A percentile compares a stretch with the other conserved stretches of the same genome.
Conservation (phyloP, 2,888 invertebrate genomes). For the Caenorhabditis becei region DNA sequence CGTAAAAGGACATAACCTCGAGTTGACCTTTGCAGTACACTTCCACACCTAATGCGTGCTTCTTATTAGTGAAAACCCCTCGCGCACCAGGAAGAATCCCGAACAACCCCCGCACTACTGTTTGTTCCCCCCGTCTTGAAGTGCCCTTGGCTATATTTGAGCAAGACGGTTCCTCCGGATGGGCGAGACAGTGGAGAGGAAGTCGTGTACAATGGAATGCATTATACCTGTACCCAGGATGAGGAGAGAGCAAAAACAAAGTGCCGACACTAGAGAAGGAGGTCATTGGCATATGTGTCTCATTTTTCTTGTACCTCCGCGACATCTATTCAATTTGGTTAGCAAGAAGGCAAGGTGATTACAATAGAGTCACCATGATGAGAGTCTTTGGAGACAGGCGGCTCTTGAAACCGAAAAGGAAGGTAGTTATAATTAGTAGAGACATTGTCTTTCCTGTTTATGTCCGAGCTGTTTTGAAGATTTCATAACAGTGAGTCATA, state of each 20-base stretch:
- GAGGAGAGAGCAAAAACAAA: constrained; percentile 57
- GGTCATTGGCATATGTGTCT: constrained; percentile 59
- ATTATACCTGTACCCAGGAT: constrained; percentile 55
- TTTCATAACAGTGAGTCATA: constrained; percentile 26
- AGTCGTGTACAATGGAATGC: constrained; percentile 63
- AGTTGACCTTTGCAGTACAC: constrained; percentile 45
- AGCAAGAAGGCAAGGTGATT: constrained; percentile 52
- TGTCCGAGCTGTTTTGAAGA: not conserved
- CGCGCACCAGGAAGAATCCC: constrained; percentile 9
- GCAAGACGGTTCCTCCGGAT: constrained; percentile 51
- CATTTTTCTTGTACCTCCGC: constrained; percentile 45
- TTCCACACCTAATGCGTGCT: constrained; percentile 40
- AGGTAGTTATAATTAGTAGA: constrained; percentile 33
- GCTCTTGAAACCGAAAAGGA: constrained; percentile 50
- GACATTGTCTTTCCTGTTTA: constrained; percentile 29
- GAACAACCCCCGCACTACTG: constrained; percentile 6
- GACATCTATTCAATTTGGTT: constrained; percentile 55
- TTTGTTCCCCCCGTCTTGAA: constrained; percentile 40
- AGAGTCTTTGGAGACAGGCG: constrained; percentile 50
- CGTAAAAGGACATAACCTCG: constrained; percentile 55
- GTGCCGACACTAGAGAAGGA: constrained; percentile 54
- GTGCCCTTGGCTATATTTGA: constrained; percentile 50
- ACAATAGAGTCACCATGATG: constrained; percentile 59
- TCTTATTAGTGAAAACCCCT: constrained; percentile 52
- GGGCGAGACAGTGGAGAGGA: constrained; percentile 45